phyloP scores from a whole-genome alignment of 2,888 invertebrate species.

The Hartigia nigra region DNA sequence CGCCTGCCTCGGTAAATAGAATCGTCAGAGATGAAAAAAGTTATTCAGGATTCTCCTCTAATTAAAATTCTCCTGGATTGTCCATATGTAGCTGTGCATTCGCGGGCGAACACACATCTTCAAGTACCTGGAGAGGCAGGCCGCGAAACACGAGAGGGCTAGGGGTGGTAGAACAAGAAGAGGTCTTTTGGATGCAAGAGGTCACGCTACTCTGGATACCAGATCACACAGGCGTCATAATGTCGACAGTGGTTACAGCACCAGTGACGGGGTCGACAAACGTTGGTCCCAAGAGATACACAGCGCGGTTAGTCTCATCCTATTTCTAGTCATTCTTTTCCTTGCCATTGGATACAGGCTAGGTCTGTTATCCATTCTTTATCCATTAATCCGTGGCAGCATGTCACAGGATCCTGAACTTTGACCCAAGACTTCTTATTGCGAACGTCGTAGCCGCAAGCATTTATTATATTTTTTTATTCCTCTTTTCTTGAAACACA shows the following conservation, averaged over 20 bases:
- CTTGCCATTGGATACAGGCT: not conserved
- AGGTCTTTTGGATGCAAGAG: constrained; percentile 68
- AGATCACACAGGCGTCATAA: constrained; percentile 76
- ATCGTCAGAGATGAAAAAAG: not conserved
- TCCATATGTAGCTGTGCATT: constrained; percentile 79
- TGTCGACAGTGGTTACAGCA: constrained; percentile 91
- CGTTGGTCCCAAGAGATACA: constrained; percentile 84
- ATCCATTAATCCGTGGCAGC: not conserved
- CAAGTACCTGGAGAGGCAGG: constrained; percentile 92
- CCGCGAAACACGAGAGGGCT: constrained; percentile 76
- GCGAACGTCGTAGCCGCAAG: not conserved
- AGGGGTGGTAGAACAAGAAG: constrained; percentile 66
- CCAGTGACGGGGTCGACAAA: constrained; percentile 84
- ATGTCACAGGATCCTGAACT: not conserved
- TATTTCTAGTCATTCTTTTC: constrained; percentile 29
- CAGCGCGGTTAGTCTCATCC: constrained; percentile 58
- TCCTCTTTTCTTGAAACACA: not conserved
- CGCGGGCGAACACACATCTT: constrained; percentile 95
- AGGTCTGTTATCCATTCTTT: not conserved
- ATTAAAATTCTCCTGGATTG: not conserved
- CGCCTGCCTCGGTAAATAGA: constrained; percentile 88
- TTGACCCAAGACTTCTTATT: not conserved
- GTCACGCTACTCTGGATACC: constrained; percentile 67
- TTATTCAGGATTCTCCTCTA: not conserved
- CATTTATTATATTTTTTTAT: not conserved